Base-by-base conservation (phyloP, 2,797 vertebrate genomes). In the Acestrorhynchus altus region DNA sequence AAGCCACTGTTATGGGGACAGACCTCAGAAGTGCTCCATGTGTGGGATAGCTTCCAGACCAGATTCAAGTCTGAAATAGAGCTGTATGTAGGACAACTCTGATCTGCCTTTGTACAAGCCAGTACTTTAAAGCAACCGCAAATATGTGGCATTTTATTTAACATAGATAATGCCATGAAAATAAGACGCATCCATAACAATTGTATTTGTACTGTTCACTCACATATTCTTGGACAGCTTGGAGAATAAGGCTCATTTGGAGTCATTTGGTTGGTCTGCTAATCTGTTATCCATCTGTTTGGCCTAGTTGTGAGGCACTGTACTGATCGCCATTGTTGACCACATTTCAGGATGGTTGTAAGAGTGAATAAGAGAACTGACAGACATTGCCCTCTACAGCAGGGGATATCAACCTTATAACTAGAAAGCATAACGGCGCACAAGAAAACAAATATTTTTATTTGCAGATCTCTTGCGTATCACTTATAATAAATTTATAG, bases 281-380 rank as follows among this genome's bases (percentile, higher is more conserved):
- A 74, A 16, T 88, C 83, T 35, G n/a, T n/a, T n/a, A 24, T 89
- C 93, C 35, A 85, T 84, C 0, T 93, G 95, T 0, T 92, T 95
- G 0, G 94, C 94, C 0, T 15, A 60, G 0, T 92, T 96, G 71
- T 94, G 94, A 0, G 95, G 90, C 0, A 87, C 94, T 0, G 94
- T 92, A 76, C 87, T 98, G 85, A 91, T 93, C 0, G 93, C 94
- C 0, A 39, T 97, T 56, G 87, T 87, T 71, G 88, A 87, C 79
- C 90, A 79, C 22, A 94, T 0, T 87, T 95, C 13, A 64, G 28
- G 93, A 88, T 83, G 88, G 88, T 84, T 0, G 93, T 96, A 3
- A 95, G 91, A 1, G 90, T 94, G 18, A 94, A 94, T 0, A 94
- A 95, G 1, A 90, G 79, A 0, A 83, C 96, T n/a, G n/a, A n/a